Percentiles rank a stretch among this genome's conserved stretches.
These are phyloP conservation scores for Antheraea mylitta DNA, from an alignment of 1,140 invertebrate species.

Conservation along the genomic window DNA sequence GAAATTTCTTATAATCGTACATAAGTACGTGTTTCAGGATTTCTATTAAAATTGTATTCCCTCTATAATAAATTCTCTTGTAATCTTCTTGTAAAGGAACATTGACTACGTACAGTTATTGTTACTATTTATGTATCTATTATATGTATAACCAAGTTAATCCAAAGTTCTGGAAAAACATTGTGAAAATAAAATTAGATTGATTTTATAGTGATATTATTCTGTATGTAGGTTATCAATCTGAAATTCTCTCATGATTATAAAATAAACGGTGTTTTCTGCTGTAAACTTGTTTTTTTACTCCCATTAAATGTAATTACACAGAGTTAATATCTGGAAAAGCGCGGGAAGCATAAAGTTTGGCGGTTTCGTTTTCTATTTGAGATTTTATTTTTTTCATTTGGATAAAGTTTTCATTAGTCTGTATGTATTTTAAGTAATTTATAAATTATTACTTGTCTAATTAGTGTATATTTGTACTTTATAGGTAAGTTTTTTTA, in stretches of 20 bases:
- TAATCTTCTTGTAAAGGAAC: conserved; percentile 69
- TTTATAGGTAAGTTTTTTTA: no score
- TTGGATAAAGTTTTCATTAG: no score
- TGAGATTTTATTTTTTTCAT: no score
- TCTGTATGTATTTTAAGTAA: no score
- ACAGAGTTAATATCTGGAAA: no score
- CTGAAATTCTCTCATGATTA: conserved; percentile 80
- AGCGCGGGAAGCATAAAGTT: no score
- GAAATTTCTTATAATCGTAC: conserved; percentile 56
- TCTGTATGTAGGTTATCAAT: conserved; percentile 79
- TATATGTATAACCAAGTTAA: conserved; percentile 48
- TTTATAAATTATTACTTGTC: no score
- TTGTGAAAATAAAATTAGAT: conserved; percentile 75
- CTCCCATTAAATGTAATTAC: no score
- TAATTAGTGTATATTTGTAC: no score
- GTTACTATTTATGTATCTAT: conserved; percentile 30
- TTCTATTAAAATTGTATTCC: conserved; percentile 59
- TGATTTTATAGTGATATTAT: conserved; percentile 75
- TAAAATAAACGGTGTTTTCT: conserved; percentile 81
- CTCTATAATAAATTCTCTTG: conserved; percentile 59
- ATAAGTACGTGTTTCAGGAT: conserved; percentile 49
- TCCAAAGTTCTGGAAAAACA: conserved; percentile 56
- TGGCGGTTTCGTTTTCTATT: no score
- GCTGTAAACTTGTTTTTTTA: conserved; percentile 57
- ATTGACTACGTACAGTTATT: conserved; percentile 41